Base-by-base conservation (phyloP, 2,113 vertebrate species). In the Pampusana beccarii region DNA sequence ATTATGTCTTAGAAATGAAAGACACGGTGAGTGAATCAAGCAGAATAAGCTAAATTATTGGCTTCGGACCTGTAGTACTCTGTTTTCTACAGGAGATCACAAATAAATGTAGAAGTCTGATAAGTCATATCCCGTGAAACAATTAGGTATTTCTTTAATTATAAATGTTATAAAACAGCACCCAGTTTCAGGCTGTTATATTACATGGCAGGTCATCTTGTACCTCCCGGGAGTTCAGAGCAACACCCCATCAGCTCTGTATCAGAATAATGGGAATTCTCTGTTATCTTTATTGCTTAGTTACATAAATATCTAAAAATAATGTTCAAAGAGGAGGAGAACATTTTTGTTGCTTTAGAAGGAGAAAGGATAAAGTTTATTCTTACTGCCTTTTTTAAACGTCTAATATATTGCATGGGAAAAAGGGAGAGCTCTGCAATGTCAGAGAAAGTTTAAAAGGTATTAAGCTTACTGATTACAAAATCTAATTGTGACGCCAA, bases 1-100 rank as follows among this genome's bases (percentile, higher is more conserved):
- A 50, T 83, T 88, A 93, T 77, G 64, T 26, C 78, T 86, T 77
- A 48, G 53, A 91, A 96, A 86, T 86, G 81, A 83, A 95, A 94
- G 92, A 72, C 72, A 38, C 65, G 80, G 89, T 87, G 87, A 91
- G 51, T 80, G 69, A 90, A 84, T 71, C 53, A 42, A 71, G 65
- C 28, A 50, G 81, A 65, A 88, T 58, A 51, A n/a, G 25, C 44
- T 83, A 33, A 92, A 92, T 73, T 91, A 31, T 88, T 92, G 48
- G 72, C 51, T 72, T 6, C 38, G 44, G 88, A 61, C 31, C 53
- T 69, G 60, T 28, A 86, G 67, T 44, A 17, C n/a, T 57, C 61
- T 65, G 18, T 78, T 93, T 95, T 77, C 62, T 65, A 36, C 34
- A 73, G n/a, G n/a, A 87, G 28, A 80, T 90, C 40, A 44, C 88